phyloP scores from a whole-genome alignment of 2,888 invertebrate genomes.

The Meiosimyza decipiens region DNA sequence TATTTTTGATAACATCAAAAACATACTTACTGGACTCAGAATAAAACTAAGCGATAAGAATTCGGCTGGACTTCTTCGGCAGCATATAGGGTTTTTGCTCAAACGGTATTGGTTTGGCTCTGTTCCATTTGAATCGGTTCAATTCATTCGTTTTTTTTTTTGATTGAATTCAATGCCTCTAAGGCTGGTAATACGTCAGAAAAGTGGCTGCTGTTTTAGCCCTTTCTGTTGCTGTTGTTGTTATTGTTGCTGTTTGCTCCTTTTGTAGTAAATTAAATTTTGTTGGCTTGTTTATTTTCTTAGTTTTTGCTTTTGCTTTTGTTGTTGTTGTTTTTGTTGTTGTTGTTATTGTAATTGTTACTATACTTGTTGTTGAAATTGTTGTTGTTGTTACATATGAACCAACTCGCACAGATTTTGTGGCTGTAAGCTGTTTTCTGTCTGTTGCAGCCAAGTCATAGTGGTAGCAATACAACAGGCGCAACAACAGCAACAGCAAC shows the following conservation, averaged over 20 bases:
- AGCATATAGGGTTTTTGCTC: no score
- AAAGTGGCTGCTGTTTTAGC: conserved; percentile 27
- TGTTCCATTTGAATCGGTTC: no score
- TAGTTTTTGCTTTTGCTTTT: conserved; percentile 23
- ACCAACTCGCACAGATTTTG: conserved; percentile 20
- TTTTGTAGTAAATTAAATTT: conserved; percentile 19
- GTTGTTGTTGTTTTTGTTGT: conserved; percentile 36
- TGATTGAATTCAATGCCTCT: not conserved
- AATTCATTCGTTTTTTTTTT: no score
- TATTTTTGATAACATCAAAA: no score
- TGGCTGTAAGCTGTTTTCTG: conserved; percentile 20
- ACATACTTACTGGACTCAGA: no score
- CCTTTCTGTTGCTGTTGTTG: conserved; percentile 39
- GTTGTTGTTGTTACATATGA: conserved; percentile 33
- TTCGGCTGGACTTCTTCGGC: no score
- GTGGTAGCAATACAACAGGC: conserved; percentile 10
- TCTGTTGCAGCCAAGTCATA: not conserved
- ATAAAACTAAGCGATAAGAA: no score
- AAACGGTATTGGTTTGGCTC: no score
- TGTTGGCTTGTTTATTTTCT: conserved; percentile 27
- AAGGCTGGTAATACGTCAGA: conserved; percentile 20
- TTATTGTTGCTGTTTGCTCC: conserved; percentile 25
- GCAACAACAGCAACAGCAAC: not conserved
- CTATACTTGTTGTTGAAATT: conserved; percentile 41
- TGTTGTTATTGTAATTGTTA: conserved; percentile 31